phyloP scores from a whole-genome alignment of 1,140 invertebrate genomes.

The Drosophila teissieri region DNA sequence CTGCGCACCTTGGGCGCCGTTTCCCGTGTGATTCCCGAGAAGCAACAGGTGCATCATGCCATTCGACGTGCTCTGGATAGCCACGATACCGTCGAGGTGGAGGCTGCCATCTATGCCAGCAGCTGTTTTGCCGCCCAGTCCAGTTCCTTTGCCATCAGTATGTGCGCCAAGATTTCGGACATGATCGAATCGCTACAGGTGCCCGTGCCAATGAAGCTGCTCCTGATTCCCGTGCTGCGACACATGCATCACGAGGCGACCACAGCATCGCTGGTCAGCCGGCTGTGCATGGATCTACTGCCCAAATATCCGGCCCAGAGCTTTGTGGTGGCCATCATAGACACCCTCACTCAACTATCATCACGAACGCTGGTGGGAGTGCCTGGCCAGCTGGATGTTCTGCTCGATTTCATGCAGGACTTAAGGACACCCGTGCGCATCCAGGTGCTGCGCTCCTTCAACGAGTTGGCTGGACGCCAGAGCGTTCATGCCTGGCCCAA shows the following conservation, averaged over 20 bases:
- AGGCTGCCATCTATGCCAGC: constrained; percentile 97
- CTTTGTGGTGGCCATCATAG: constrained; percentile 94
- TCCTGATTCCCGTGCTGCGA: constrained; percentile 95
- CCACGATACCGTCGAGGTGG: constrained; percentile 97
- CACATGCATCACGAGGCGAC: constrained; percentile 97
- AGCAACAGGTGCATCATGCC: constrained; percentile 97
- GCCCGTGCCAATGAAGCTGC: constrained; percentile 95
- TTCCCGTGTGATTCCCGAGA: constrained; percentile 95
- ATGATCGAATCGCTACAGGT: constrained; percentile 97
- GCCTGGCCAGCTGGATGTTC: constrained; percentile 91
- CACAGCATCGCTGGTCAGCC: constrained; percentile 92
- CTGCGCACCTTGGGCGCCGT: constrained; percentile 95
- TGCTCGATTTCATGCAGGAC: constrained; percentile 86
- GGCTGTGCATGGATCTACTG: constrained; percentile 92
- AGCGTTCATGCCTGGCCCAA: constrained; percentile 93
- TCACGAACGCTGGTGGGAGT: constrained; percentile 95
- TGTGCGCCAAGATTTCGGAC: constrained; percentile 97
- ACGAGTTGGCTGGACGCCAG: constrained; percentile 89
- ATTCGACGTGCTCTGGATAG: constrained; percentile 96
- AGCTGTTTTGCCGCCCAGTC: constrained; percentile 96
- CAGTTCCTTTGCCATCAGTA: constrained; percentile 96
- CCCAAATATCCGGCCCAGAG: constrained; percentile 94
- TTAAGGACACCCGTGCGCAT: constrained; percentile 90
- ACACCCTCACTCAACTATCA: constrained; percentile 94
- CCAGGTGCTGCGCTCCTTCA: constrained; percentile 90